A percentile compares a stretch with the other conserved stretches of the same genome.
These are phyloP conservation scores for Dendrolimus pini DNA, from an alignment of 2,888 invertebrate genomes.

Conservation along the genomic window DNA sequence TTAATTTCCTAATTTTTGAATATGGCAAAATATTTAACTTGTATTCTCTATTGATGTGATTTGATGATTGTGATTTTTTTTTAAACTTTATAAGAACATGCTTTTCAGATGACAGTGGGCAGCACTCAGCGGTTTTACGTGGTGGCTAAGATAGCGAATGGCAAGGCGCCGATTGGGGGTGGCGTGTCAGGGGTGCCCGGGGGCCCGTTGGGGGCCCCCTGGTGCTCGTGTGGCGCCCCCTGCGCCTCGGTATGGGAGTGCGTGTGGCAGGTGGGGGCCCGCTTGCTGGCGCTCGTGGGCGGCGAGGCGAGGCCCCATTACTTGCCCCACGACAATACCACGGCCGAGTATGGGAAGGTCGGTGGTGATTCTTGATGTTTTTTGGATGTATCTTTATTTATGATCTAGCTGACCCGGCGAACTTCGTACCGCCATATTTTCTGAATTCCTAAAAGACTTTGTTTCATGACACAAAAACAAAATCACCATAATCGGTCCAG, in stretches of 20 bases:
- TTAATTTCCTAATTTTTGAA: no score
- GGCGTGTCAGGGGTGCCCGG: constrained; percentile 19
- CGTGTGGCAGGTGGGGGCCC: constrained; percentile 92
- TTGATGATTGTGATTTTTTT: no score
- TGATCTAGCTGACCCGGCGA: no score
- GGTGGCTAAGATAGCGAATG: constrained; percentile 29
- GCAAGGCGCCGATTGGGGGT: constrained; percentile 10
- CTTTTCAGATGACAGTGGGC: constrained; percentile 85
- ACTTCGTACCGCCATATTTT: no score
- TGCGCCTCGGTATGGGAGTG: constrained; percentile 88
- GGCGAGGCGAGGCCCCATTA: constrained; percentile 75
- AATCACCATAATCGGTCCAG: no score
- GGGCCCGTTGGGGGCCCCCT: constrained; percentile 24
- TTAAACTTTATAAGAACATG: no score
- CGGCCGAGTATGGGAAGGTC: constrained; percentile 80
- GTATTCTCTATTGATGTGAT: no score
- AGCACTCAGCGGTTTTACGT: constrained; percentile 91
- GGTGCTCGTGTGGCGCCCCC: constrained; percentile 18
- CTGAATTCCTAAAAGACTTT: no score
- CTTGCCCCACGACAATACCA: constrained; percentile 76
- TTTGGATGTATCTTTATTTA: no score
- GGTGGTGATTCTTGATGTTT: neutral
- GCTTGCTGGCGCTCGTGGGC: constrained; percentile 87
- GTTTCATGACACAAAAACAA: no score
- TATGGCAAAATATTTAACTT: no score